Evolutionary conservation across 1,140 invertebrate genomes (phyloP), one percentile per base, ranked within the genome.

Genomic region (Stegodyphus dumicola): DNA sequence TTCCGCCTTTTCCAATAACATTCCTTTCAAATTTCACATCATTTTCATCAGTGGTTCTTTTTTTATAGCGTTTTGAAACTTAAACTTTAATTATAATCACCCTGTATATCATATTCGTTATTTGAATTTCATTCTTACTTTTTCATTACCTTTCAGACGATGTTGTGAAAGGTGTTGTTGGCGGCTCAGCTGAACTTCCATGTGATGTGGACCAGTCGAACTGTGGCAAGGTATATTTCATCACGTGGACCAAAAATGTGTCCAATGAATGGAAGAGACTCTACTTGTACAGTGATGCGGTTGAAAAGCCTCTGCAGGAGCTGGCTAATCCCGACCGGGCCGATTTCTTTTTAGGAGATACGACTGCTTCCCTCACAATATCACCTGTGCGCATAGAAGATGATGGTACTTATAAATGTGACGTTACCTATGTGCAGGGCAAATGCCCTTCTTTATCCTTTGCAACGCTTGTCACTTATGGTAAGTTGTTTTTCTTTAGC

Each of bases 371-470:
- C 15, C 75, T 89, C 9, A 70, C 53, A 15, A 88, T 89, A 56
- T 78, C 73, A 17, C 75, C 85, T 7, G 49, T 89, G n/a, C 71
- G 86, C 18, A 79, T 87, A 49, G 83, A 87, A 17, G 89, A 89
- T 73, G 89, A 88, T 64, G 86, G 87, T 4, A 84, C 75, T 60
- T 89, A 89, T 74, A 89, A 88, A 78, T 89, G 89, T 81, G 89
- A 89, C 54, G 89, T 89, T 18, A 89, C 89, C 18, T 89, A 89
- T 74, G 86, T 87, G 11, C 81, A 87, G n/a, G 88, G 88, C 65
- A 88, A 88, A 64, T 89, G 89, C 64, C 89, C 89, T n/a, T 89
- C 89, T 17, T 71, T 89, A 7, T 89, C 88, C 15, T 89, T 83
- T 71, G 87, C 89, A n/a, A 80, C 87, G n/a, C 87, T 89, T n/a